Conservation (phyloP, 2,113 vertebrate genomes). For the Polyodon spathula region DNA sequence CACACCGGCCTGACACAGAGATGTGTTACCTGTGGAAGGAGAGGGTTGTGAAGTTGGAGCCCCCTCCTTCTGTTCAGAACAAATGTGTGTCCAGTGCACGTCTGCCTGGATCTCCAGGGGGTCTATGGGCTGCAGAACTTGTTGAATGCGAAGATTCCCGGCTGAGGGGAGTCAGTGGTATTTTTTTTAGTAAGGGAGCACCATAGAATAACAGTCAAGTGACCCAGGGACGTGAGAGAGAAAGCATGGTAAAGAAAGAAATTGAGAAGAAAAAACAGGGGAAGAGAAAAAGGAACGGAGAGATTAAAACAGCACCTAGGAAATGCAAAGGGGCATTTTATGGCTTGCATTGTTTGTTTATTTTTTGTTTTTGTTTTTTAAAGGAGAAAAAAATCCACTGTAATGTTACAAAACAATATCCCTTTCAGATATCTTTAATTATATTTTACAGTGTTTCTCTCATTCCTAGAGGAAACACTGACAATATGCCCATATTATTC, state of each 20-base stretch:
- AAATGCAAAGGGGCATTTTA: constrained; percentile 1
- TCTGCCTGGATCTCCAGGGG: constrained; percentile 69
- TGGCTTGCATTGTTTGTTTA: no score
- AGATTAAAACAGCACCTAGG: constrained; percentile 4
- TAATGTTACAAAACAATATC: no score
- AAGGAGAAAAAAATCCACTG: not conserved
- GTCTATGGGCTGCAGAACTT: constrained; percentile 65
- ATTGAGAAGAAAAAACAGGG: constrained; percentile 36
- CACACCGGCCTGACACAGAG: constrained; percentile 20
- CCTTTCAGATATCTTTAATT: no score
- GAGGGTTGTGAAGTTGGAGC: constrained; percentile 58
- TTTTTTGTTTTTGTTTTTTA: no score
- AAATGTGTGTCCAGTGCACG: constrained; percentile 66
- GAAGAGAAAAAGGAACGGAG: constrained; percentile 24
- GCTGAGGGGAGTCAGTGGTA: constrained; percentile 43
- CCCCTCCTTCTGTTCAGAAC: constrained; percentile 59
- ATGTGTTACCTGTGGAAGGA: constrained; percentile 79
- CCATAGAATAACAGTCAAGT: constrained; percentile 14
- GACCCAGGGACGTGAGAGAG: constrained; percentile 21
- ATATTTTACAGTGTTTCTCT: no score
- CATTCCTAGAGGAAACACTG: no score
- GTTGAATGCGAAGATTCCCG: constrained; percentile 71
- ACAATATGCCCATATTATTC: no score
- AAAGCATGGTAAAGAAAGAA: constrained; percentile 8
- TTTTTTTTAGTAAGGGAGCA: constrained; percentile 8